Conservation (phyloP, 2,888 invertebrate species). For the Leptogaster cylindrica region DNA sequence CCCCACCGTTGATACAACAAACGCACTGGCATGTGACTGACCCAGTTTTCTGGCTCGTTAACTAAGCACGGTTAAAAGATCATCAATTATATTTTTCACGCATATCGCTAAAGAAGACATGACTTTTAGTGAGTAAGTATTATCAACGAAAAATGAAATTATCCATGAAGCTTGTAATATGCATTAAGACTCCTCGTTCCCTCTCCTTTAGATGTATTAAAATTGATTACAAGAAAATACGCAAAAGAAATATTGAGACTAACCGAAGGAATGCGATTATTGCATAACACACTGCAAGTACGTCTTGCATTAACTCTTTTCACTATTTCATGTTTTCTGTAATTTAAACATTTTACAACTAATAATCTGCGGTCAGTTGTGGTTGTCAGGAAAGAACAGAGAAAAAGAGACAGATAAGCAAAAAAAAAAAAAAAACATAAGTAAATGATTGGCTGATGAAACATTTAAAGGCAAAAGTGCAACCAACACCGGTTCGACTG, state of each 20-base stretch:
- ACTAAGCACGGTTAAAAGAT: no score
- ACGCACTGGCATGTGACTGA: background rate
- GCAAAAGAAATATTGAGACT: background rate
- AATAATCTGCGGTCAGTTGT: background rate
- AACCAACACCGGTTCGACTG: slow-evolving; percentile 16
- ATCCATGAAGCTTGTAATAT: no score
- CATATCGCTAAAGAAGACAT: no score
- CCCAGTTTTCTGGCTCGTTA: slow-evolving; percentile 7
- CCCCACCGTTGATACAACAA: no score
- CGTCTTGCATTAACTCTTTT: slow-evolving; percentile 19
- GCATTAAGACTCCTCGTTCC: no score
- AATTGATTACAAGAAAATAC: slow-evolving; percentile 15
- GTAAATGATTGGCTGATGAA: background rate
- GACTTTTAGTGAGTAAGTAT: no score
- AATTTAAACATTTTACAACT: slow-evolving; percentile 23
- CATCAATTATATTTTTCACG: no score
- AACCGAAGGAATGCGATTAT: slow-evolving; percentile 19
- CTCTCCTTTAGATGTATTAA: no score
- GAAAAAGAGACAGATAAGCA: no score
- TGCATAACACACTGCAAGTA: slow-evolving; percentile 22
- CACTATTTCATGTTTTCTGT: slow-evolving; percentile 13
- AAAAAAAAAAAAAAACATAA: background rate
- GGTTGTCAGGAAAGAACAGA: background rate
- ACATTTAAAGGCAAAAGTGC: slow-evolving; percentile 42
- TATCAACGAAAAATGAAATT: no score